Conservation (phyloP, 2,113 vertebrate species). For the Mixornis gularis region DNA sequence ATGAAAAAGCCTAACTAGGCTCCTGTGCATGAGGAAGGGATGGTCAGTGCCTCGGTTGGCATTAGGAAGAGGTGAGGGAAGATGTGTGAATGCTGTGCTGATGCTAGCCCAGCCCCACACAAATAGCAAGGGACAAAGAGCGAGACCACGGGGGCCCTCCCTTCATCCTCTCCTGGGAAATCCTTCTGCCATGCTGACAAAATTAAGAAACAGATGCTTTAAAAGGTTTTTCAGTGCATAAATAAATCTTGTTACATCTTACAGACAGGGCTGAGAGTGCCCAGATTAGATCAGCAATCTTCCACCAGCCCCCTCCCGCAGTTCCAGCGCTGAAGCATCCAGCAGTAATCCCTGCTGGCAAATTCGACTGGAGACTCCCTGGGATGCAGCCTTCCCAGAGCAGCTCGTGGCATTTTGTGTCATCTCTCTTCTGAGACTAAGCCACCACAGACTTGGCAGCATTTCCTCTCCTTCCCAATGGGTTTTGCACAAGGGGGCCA, state of each 20-base stretch:
- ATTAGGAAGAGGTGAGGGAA: neutral
- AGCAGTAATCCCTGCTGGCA: neutral
- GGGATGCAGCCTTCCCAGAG: neutral
- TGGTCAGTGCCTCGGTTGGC: fast-evolving
- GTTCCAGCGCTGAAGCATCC: neutral
- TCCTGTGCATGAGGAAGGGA: neutral
- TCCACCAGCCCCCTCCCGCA: neutral
- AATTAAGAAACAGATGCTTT: neutral
- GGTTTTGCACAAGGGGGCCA: fast-evolving
- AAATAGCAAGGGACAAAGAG: neutral
- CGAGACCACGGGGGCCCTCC: fast-evolving
- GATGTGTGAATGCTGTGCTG: neutral
- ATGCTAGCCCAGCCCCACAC: neutral
- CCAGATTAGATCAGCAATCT: neutral
- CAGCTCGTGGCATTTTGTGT: neutral
- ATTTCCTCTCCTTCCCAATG: neutral
- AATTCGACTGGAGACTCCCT: neutral
- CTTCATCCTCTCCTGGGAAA: neutral
- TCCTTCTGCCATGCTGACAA: neutral
- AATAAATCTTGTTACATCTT: conserved; percentile 8
- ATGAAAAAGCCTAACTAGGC: neutral
- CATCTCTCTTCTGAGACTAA: neutral
- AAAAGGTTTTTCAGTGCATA: neutral
- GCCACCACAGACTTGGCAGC: fast-evolving
- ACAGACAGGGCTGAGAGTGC: neutral